Base-by-base conservation (phyloP, 2,113 vertebrate genomes). In the Sciurus niger region DNA sequence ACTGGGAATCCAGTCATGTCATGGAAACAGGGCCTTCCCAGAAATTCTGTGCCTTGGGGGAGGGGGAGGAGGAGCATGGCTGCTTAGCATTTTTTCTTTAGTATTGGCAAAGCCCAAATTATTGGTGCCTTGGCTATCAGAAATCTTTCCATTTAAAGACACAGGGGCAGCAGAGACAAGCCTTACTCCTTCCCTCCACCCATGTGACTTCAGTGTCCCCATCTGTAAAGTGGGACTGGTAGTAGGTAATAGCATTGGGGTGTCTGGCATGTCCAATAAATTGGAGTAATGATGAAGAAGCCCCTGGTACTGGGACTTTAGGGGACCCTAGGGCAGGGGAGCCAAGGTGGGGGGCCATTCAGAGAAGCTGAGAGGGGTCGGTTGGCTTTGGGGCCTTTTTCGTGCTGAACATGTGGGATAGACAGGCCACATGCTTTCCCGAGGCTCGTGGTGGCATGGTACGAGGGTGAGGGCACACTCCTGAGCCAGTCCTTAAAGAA, bases 21-120 rank as follows among this genome's bases (percentile, higher is more conserved):
- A 92, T 98, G 96, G 95, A 76, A 96, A 97, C 93, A 84, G 84
- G 82, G 78, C 89, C 92, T 97, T 96, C 95, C 96, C 97, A 95
- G 97, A 97, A 96, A 89, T 86, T 82, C 92, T 90, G 74, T 74
- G 91, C 51, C 85, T 87, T 91, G 88, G 93, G 91, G 86, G 32
- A 34, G 90, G 74, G 51, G 32, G 18, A 58, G 89, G 94, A 74
- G 94, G 77, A 74, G 68, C 65, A 28, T 43, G 55, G 78, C 77
- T 68, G 34, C 79, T 51, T 73, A 43, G 77, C 76, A 24, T 46
- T 91, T 96, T 95, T 92, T 53, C 83, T 89, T 91, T 80, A 84
- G 53, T 68, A 73, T 68, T 73, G 80, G 76, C 77, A 73, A 88
- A 90, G 90, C 67, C 22, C 17, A 43, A 63, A 78, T 67, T 55